Percentiles rank a stretch among this genome's conserved stretches.
phyloP scores from a whole-genome alignment of 1,140 invertebrate genomes.

The Heliconius melpomene region DNA sequence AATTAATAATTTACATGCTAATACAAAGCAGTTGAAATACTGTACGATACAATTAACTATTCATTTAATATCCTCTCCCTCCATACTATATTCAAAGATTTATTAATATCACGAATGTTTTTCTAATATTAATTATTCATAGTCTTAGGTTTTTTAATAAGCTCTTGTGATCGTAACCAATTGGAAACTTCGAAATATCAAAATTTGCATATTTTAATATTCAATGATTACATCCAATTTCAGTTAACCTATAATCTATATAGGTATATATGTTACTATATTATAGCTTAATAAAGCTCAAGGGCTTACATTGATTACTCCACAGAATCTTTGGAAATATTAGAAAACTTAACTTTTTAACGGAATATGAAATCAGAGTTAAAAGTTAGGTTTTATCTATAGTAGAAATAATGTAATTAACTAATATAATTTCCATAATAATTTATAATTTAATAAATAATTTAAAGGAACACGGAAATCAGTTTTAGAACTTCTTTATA shows the following conservation, averaged over 20 bases:
- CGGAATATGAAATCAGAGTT: no score
- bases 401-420: no score
- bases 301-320: not conserved
- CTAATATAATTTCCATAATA: no score
- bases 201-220: conserved; percentile 19
- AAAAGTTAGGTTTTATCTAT: no score
- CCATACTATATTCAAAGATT: not conserved
- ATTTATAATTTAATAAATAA: no score
- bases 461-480: not conserved
- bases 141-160: conserved; percentile 17
- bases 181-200: not conserved
- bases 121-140: conserved; percentile 17
- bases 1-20: no score
- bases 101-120: not conserved
- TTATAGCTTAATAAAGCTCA: not conserved
- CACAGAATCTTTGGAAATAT: not conserved
- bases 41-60: no score
- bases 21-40: no score
- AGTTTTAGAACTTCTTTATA: not conserved
- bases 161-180: not conserved
- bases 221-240: conserved; percentile 6
- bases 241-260: conserved; percentile 1
- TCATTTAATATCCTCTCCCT: not conserved
- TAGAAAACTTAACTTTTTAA: no score
- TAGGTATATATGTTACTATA: not conserved